phyloP scores from a whole-genome alignment of 2,888 invertebrate genomes.

The Lamellibrachia satsuma region DNA sequence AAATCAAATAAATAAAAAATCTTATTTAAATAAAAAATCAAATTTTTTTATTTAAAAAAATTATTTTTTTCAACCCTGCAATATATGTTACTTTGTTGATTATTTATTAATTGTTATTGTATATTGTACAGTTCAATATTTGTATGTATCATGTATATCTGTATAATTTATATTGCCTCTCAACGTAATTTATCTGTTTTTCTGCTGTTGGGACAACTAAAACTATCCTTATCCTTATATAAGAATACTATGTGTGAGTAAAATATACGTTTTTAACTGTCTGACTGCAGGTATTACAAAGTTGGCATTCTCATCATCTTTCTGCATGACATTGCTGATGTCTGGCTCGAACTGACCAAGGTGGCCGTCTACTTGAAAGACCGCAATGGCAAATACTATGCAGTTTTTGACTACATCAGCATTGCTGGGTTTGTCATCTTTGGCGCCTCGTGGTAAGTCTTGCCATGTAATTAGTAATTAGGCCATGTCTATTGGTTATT shows the following conservation, averaged over 20 bases:
- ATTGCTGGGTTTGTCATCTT: slow-evolving; percentile 47
- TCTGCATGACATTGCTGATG: slow-evolving; percentile 52
- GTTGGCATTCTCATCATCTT: slow-evolving; percentile 51
- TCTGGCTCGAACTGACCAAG: slow-evolving; percentile 51
- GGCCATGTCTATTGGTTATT: not conserved
- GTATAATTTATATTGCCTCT: too few relatives aligned
- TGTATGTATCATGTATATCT: too few relatives aligned
- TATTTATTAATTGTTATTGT: too few relatives aligned
- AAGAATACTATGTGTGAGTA: not conserved
- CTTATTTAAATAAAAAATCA: too few relatives aligned
- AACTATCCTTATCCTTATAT: not conserved
- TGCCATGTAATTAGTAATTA: not conserved
- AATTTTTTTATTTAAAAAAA: too few relatives aligned
- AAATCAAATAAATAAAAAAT: too few relatives aligned
- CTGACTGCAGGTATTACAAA: slow-evolving; percentile 47
- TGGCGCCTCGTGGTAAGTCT: slow-evolving; percentile 45
- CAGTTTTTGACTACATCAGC: slow-evolving; percentile 43
- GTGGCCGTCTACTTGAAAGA: slow-evolving; percentile 48
- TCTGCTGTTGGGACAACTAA: too few relatives aligned
- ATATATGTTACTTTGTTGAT: too few relatives aligned
- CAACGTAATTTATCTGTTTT: too few relatives aligned
- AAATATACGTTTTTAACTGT: not conserved
- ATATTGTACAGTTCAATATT: too few relatives aligned
- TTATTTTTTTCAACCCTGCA: too few relatives aligned
- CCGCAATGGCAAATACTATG: slow-evolving; percentile 43